These are phyloP conservation scores for Trachelus stipa DNA, from an alignment of 2,888 invertebrate species.

Conservation along the genomic window DNA sequence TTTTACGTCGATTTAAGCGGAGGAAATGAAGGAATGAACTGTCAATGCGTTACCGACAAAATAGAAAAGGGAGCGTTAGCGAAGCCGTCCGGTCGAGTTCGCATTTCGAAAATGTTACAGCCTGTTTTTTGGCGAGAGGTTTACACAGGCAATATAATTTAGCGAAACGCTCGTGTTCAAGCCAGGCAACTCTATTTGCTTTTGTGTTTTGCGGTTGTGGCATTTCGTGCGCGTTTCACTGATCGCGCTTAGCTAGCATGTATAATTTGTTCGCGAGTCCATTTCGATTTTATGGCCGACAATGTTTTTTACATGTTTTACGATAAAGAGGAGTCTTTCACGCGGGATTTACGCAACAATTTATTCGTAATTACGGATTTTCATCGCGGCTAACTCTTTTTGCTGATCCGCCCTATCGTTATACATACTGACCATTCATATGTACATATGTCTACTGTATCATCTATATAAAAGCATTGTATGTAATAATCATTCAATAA, in stretches of 20 bases:
- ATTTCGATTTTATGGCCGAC: background rate
- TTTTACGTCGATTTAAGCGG: background rate
- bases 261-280: background rate
- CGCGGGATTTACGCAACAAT: background rate
- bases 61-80: slow-evolving; percentile 18
- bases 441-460: background rate
- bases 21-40: slow-evolving; percentile 24
- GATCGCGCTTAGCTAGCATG: background rate
- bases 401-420: background rate
- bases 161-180: background rate
- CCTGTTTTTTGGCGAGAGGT: background rate
- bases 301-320: background rate
- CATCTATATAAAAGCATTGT: background rate
- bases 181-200: background rate
- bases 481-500: background rate
- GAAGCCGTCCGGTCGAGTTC: background rate
- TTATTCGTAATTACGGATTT: background rate
- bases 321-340: background rate
- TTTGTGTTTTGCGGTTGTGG: background rate
- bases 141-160: background rate
- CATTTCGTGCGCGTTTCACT: background rate
- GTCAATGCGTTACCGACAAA: slow-evolving; percentile 8
- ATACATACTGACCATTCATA: background rate
- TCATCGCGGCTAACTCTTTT: background rate
- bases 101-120: background rate